Conservation (phyloP, 2,797 vertebrate genomes). For the Gallinago solitaria region DNA sequence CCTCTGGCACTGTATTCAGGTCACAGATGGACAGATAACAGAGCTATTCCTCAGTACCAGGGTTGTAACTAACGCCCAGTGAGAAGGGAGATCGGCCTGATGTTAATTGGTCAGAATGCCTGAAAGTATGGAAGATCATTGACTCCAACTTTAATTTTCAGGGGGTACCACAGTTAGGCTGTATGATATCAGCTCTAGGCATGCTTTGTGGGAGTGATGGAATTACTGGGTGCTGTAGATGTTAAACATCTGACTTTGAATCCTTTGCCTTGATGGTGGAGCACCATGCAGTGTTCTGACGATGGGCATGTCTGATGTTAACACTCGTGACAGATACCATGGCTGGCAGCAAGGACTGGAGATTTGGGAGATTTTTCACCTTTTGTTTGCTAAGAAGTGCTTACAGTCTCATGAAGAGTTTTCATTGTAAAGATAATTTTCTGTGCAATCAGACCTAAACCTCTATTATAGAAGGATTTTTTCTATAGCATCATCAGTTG, state of each 20-base stretch:
- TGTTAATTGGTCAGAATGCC: conserved; percentile 47
- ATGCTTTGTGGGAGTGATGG: not conserved
- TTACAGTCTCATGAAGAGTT: not conserved
- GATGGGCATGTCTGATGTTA: not conserved
- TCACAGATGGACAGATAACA: conserved; percentile 67
- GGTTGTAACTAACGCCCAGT: conserved; percentile 54
- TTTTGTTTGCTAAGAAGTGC: not conserved
- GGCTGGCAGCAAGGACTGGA: accelerated
- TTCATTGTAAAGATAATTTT: not conserved
- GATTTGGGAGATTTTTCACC: not conserved
- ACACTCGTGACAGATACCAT: accelerated
- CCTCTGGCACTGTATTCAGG: conserved; percentile 66
- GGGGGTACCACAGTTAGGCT: not conserved
- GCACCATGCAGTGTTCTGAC: not conserved
- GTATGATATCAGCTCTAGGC: not conserved
- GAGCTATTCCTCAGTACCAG: conserved; percentile 54
- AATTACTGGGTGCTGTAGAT: not conserved
- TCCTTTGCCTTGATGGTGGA: not conserved
- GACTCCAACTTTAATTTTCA: conserved; percentile 20
- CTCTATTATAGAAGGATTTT: not conserved
- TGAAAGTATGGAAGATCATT: conserved; percentile 1
- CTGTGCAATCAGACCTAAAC: not conserved
- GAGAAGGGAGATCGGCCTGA: conserved; percentile 11
- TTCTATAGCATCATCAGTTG: not conserved
- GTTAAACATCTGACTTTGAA: not conserved